Percentiles rank a stretch among this genome's conserved stretches.
Conservation (phyloP, 2,113 vertebrate species). For the Lucifuga dentata region DNA sequence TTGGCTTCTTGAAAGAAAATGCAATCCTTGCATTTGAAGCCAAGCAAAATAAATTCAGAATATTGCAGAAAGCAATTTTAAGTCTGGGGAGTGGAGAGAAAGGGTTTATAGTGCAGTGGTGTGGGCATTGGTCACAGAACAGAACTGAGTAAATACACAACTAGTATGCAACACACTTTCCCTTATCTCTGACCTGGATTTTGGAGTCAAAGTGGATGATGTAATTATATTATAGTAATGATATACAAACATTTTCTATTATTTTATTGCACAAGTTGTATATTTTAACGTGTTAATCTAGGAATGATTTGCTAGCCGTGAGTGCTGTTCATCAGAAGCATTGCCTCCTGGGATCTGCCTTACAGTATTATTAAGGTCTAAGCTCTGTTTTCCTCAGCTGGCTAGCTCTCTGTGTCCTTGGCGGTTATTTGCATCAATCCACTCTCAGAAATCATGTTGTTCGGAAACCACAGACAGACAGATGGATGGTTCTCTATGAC, state of each 20-base stretch:
- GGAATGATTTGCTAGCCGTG: conserved; percentile 3
- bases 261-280: neutral
- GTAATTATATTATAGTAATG: conserved; percentile 4
- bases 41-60: conserved; percentile 47
- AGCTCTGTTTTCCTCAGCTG: conserved; percentile 26
- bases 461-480: conserved; percentile 34
- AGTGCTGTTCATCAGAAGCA: conserved; percentile 24
- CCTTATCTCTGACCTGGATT: conserved; percentile 46
- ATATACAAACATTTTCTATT: conserved; percentile 9
- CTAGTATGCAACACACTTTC: neutral
- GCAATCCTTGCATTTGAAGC: conserved; percentile 56
- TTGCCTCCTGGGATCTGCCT: conserved; percentile 26
- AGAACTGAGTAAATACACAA: conserved; percentile 48
- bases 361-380: conserved; percentile 27
- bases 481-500: conserved; percentile 32
- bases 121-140: conserved; percentile 50
- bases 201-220: conserved; percentile 21
- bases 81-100: conserved; percentile 61
- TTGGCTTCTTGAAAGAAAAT: conserved; percentile 47
- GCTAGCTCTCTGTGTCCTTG: conserved; percentile 11
- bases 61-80: conserved; percentile 60
- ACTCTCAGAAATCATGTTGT: conserved; percentile 28
- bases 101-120: conserved; percentile 53
- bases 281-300: conserved; percentile 7
- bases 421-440: conserved; percentile 43